These are phyloP conservation scores for Scytalopus superciliaris DNA, from an alignment of 2,113 vertebrate species.

Conservation along the genomic window DNA sequence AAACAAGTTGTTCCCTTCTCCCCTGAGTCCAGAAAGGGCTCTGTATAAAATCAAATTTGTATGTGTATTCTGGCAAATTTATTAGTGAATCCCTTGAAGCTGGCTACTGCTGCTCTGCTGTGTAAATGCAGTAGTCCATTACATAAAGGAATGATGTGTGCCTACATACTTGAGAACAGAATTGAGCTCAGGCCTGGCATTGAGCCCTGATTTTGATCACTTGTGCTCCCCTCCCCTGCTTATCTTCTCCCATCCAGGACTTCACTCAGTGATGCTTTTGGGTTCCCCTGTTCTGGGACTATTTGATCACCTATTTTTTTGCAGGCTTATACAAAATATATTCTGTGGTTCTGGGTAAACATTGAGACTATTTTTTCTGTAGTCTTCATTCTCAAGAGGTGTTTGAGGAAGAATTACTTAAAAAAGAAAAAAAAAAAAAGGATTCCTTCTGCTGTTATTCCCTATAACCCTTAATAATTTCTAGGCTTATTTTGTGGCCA, in stretches of 20 bases:
- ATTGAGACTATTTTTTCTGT: not conserved
- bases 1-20: not conserved
- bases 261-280: not conserved
- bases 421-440: not conserved
- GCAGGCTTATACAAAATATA: not conserved
- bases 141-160: not conserved
- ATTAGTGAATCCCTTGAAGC: not conserved
- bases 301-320: not conserved
- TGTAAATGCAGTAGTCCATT: not conserved
- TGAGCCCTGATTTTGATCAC: not conserved
- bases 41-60: not conserved
- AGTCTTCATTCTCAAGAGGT: not conserved
- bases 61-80: not conserved
- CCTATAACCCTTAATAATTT: not conserved
- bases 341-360: not conserved
- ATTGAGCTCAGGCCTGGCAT: not conserved
- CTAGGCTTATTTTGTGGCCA: constrained; percentile 36
- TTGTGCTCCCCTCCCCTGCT: not conserved
- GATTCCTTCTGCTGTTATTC: not conserved
- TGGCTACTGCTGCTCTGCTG: not conserved
- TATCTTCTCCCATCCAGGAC: not conserved
- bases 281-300: not conserved
- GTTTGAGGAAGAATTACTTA: not conserved
- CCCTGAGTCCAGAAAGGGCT: not conserved
- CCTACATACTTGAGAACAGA: not conserved